Percentiles rank a stretch among this genome's conserved stretches.
Evolutionary conservation across 2,888 invertebrate genomes (phyloP).

Genomic region (Drosophila mercatorum): DNA sequence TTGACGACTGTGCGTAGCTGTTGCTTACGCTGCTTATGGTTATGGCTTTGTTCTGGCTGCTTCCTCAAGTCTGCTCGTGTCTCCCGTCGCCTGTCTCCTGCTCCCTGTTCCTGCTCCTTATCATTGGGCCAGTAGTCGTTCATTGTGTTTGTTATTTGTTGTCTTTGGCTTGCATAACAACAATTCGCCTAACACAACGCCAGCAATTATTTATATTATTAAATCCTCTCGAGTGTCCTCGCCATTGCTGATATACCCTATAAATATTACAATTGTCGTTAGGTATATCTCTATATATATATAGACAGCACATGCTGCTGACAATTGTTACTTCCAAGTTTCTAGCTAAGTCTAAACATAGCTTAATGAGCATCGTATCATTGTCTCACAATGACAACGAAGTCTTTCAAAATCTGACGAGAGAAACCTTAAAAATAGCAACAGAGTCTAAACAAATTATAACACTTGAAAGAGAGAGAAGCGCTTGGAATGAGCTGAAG

Average conservation of each 20-base stretch:
- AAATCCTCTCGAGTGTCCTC: slow-evolving; percentile 75
- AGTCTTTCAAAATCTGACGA: not conserved
- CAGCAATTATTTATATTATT: slow-evolving; percentile 82
- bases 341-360: not conserved
- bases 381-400: not conserved
- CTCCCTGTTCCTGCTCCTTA: slow-evolving; percentile 40
- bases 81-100: slow-evolving; percentile 1
- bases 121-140: slow-evolving; percentile 56
- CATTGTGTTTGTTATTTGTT: slow-evolving; percentile 78
- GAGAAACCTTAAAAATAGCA: not conserved
- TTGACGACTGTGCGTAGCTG: slow-evolving; percentile 20
- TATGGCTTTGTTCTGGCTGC: slow-evolving; percentile 24
- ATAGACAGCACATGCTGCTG: too few relatives aligned
- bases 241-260: slow-evolving; percentile 46
- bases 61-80: slow-evolving; percentile 4
- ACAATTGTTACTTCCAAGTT: not conserved
- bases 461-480: not conserved
- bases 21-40: slow-evolving; percentile 21
- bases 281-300: not conserved
- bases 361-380: not conserved
- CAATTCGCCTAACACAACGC: slow-evolving; percentile 73
- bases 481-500: not conserved
- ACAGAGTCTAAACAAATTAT: not conserved
- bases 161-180: slow-evolving; percentile 67
- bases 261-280: not conserved